phyloP scores from a whole-genome alignment of 2,113 vertebrate species.

The Noctilio leporinus region DNA sequence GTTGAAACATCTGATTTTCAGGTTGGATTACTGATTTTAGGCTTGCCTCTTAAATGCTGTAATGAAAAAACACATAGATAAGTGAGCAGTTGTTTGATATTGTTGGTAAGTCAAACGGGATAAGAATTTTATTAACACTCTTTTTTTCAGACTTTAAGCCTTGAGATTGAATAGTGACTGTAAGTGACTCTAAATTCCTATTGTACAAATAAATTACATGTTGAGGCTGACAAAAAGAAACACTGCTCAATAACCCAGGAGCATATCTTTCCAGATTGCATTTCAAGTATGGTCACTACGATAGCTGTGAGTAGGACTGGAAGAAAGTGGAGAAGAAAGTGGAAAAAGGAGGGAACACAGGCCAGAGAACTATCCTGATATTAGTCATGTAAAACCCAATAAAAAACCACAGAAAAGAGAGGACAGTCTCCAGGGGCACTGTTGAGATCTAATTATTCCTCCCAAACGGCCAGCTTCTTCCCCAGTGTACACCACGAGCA shows the following conservation, averaged over 20 bases:
- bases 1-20: neutral
- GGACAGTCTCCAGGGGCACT: no score
- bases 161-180: neutral
- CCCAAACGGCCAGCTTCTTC: neutral
- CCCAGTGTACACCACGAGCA: neutral
- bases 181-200: neutral
- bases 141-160: neutral
- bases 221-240: neutral
- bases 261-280: neutral
- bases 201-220: neutral
- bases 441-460: neutral
- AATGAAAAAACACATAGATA: neutral
- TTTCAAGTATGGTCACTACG: neutral
- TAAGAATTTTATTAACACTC: neutral
- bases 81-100: neutral
- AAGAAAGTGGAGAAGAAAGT: neutral
- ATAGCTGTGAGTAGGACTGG: neutral
- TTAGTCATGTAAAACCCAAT: rapidly evolving
- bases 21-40: neutral
- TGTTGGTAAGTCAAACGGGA: neutral
- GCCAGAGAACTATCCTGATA: neutral
- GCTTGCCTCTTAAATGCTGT: neutral
- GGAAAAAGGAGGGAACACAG: neutral
- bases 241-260: neutral
- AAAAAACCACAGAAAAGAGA: neutral